A percentile compares a stretch with the other conserved stretches of the same genome.
These are phyloP conservation scores for Bugula neritina DNA, from an alignment of 2,888 invertebrate species.

Conservation along the genomic window DNA sequence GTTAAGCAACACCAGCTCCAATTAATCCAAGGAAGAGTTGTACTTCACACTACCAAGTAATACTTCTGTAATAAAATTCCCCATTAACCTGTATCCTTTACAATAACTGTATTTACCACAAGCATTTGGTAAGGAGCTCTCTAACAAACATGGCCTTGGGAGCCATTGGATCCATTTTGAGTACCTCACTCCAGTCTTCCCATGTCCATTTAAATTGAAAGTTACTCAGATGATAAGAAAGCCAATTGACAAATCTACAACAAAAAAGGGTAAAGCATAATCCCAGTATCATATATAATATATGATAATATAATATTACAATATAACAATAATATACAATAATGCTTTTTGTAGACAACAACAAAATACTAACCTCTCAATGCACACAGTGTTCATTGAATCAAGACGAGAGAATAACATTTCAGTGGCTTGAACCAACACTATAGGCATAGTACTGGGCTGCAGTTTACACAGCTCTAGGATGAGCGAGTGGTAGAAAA, in stretches of 20 bases:
- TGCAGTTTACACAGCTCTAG: conserved; percentile 95
- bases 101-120: conserved; percentile 63
- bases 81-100: too few species aligned
- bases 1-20: too few species aligned
- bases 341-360: too few species aligned
- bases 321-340: too few species aligned
- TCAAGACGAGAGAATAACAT: conserved; percentile 91
- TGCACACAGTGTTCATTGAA: conserved; percentile 91
- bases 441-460: conserved; percentile 92
- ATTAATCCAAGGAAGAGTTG: too few species aligned
- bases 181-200: conserved; percentile 58
- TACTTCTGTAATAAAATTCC: too few species aligned
- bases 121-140: conserved; percentile 81
- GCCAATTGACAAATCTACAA: conserved; percentile 88
- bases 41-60: too few species aligned
- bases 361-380: conserved; percentile 68
- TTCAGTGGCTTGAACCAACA: conserved; percentile 92
- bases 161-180: conserved; percentile 61
- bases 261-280: too few species aligned
- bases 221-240: conserved; percentile 95
- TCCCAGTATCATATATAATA: too few species aligned
- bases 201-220: conserved; percentile 99
- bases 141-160: conserved; percentile 89
- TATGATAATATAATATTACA: too few species aligned
- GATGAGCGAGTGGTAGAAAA: conserved; percentile 86